phyloP scores from a whole-genome alignment of 2,888 invertebrate genomes.

The Erannis defoliaria region DNA sequence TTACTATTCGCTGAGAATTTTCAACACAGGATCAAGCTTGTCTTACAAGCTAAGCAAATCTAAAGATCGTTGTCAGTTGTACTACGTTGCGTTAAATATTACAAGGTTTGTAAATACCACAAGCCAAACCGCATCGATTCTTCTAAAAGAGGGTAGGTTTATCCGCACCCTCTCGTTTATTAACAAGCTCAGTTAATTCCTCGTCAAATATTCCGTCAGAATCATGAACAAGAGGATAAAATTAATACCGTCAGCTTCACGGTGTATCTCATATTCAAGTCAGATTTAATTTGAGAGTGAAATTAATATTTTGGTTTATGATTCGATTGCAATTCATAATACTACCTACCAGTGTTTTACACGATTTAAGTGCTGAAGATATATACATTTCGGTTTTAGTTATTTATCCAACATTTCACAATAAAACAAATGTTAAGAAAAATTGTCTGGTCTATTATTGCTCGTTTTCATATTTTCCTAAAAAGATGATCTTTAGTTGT shows the following conservation, averaged over 20 bases:
- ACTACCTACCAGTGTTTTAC: background rate
- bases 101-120: background rate
- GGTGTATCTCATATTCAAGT: slow-evolving; percentile 5
- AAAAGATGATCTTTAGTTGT: background rate
- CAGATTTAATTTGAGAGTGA: background rate
- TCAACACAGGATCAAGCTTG: background rate
- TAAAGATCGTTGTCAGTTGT: background rate
- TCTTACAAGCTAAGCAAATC: background rate
- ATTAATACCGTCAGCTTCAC: slow-evolving; percentile 19
- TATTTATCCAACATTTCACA: background rate
- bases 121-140: slow-evolving; percentile 5
- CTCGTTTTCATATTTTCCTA: slow-evolving; percentile 1
- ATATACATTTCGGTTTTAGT: too few relatives aligned
- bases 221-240: slow-evolving; percentile 20
- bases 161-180: slow-evolving; percentile 25
- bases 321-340: background rate
- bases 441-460: background rate
- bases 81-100: slow-evolving; percentile 7
- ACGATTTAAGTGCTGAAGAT: background rate
- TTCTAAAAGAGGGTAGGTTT: slow-evolving; percentile 3
- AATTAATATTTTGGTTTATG: background rate
- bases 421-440: background rate
- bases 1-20: too few relatives aligned
- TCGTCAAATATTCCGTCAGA: slow-evolving; percentile 27
- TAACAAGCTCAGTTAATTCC: slow-evolving; percentile 27